Evolutionary conservation across 1,140 invertebrate genomes (phyloP), one percentile per base, ranked within the genome.

Genomic region (Drosophila carrolli): DNA sequence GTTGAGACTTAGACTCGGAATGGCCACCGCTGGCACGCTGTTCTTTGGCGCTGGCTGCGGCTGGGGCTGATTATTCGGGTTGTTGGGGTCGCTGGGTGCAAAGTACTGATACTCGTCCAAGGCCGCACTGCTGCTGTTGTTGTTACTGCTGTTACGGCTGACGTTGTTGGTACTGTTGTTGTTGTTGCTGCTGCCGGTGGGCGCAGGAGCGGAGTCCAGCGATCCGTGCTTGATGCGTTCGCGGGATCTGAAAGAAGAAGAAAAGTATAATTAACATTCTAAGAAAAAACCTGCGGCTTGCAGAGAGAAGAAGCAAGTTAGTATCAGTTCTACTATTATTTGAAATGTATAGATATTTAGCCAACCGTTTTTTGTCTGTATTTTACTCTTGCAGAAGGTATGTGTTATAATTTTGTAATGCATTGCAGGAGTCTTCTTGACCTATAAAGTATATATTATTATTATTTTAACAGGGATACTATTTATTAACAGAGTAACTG

Each of bases 71-170:
- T 91, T 91, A 43, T 91, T 90, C 1, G 90, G 90, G 77, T 91
- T 91, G 53, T 91, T 91, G 0, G 90, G 90, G 68, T 91, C 90
- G 44, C 91, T 90, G 0, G 90, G 90, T 5, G 90, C 90, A 75
- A 91, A 91, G 53, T 91, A 91, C 70, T 91, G 90, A 55, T 91
- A 91, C 47, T 91, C 90, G 71, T 91, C 90, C 6, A 90, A 75
- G 1, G 55, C 60, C 1, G 71, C 66, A 9, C 72, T 73, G 19
- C 61, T 91, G 38, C 70, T 91, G 59, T 78, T 85, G 57, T 78
- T 78, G 48, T 70, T 88, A 29, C 35, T 81, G 41, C 46, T 78
- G 44, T 16, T 86, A 14, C 5, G 71, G 37, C 41, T 78, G 19
- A 40, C 61, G 27, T 11, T 82, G 50, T 53, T 54, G 6, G 61